phyloP scores from a whole-genome alignment of 1,140 invertebrate species.

The Pseudoatta argentina region DNA sequence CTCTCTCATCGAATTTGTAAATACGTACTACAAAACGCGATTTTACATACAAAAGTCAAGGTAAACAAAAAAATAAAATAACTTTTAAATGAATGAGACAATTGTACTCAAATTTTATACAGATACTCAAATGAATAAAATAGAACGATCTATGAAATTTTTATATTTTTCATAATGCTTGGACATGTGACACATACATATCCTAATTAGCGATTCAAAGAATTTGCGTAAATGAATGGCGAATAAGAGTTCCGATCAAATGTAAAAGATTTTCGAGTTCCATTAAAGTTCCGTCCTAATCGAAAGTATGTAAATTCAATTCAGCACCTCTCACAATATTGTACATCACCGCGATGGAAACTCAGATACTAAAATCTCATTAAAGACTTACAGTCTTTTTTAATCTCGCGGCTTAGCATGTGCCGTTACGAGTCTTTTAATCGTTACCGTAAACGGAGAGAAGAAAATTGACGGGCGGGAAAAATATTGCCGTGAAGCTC shows the following conservation, averaged over 20 bases:
- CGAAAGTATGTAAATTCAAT: constrained; percentile 25
- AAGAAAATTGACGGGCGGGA: constrained; percentile 59
- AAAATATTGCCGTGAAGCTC: constrained; percentile 55
- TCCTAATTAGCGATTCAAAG: not conserved
- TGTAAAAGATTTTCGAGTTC: not conserved
- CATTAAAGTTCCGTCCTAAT: constrained; percentile 22
- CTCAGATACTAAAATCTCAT: constrained; percentile 54
- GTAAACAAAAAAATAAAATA: too few species aligned
- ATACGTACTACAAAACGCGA: too few species aligned
- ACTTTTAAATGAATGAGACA: too few species aligned
- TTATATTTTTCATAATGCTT: too few species aligned
- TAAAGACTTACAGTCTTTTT: constrained; percentile 51
- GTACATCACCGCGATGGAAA: constrained; percentile 46
- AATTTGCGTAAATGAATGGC: not conserved
- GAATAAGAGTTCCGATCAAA: not conserved
- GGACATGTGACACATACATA: too few species aligned
- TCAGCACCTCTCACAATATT: constrained; percentile 1
- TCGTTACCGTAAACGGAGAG: constrained; percentile 42
- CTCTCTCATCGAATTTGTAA: too few species aligned
- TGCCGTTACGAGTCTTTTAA: constrained; percentile 56
- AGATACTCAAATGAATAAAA: too few species aligned
- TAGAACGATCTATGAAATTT: too few species aligned
- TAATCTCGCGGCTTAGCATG: constrained; percentile 49
- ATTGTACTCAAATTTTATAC: too few species aligned
- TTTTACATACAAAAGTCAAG: too few species aligned